Base-by-base conservation (phyloP, 2,888 invertebrate genomes). In the Polymixis flavicincta region DNA sequence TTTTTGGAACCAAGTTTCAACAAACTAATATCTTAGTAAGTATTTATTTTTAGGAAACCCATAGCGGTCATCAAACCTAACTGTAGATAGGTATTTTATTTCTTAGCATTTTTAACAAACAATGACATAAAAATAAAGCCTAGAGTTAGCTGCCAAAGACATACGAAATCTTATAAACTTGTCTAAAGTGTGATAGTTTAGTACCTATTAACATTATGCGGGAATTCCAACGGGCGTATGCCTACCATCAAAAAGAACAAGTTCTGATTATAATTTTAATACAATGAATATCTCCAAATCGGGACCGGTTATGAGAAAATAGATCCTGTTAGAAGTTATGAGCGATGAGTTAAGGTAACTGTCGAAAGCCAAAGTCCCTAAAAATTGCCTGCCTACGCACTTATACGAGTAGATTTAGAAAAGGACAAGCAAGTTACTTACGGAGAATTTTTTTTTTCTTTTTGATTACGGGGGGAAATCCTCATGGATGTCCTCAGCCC, bases 261-360 rank as follows among this genome's bases (percentile, higher is more conserved):
- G 86, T 85, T 86, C 45, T 71, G 42, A 57, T 82, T 61, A 67
- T 72, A 77, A 72, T 69, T 67, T 25, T 37, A 57, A 67, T 52
- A 78, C 78, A 78, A 78, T 59, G 45, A 64, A 59, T 48, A 54
- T 68, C 65, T 82, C 37, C 14, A 72, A 59, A 57, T 60, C 17
- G 25, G 22, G 52, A 84, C 84, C 86, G 80, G 84, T 84, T 84
- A 65, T 71, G 17, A 25, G 32, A 74, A 76, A 78, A 72, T 65
- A 48, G 67, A 83, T 83, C 71, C 80, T 75, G 69, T 80, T 80
- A 66, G 42, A 60, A 69, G 65, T 65, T 70, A 59, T 50, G 55
- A 74, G 69, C 52, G 37, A 71, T 71, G 9, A 42, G 25, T 11
- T 54, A n/a, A 48, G 42, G 32, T 76, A 28, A 17, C 37, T 28